Conservation (phyloP, 2,888 invertebrate species). For the Drosophila pullipes region DNA sequence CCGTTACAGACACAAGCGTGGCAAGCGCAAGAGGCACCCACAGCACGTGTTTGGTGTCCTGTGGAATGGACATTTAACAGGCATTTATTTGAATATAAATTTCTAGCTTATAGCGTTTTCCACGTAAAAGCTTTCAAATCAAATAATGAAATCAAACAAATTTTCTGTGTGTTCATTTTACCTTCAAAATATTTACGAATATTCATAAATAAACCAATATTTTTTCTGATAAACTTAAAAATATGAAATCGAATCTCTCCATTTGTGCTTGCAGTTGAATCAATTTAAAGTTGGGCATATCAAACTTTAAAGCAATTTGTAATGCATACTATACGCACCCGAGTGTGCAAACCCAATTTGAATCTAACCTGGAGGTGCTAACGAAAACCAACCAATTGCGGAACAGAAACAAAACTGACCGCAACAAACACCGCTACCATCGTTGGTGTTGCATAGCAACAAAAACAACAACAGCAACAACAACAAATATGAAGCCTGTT, state of each 20-base stretch:
- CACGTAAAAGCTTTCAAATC: constrained; percentile 15
- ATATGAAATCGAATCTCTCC: constrained; percentile 22
- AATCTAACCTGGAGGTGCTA: constrained; percentile 26
- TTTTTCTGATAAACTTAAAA: neutral
- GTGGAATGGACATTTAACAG: constrained; percentile 24
- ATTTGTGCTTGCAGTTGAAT: constrained; percentile 26
- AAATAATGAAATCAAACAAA: constrained; percentile 29
- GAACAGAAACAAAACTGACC: constrained; percentile 40
- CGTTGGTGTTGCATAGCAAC: neutral
- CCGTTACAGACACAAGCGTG: constrained; percentile 17
- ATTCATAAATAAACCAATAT: neutral
- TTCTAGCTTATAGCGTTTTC: constrained; percentile 18
- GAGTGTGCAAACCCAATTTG: constrained; percentile 28
- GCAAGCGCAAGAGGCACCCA: constrained; percentile 7
- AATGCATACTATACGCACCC: neutral
- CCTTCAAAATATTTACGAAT: neutral
- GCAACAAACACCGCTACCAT: constrained; percentile 27
- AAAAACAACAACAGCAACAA: constrained; percentile 22
- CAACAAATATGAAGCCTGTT: constrained; percentile 17
- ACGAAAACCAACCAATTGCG: constrained; percentile 36
- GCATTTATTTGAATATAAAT: constrained; percentile 20
- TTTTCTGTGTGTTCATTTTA: neutral
- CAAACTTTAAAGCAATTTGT: constrained; percentile 35
- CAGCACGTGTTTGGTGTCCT: constrained; percentile 29
- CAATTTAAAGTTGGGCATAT: constrained; percentile 31